Percentiles rank a stretch among this genome's conserved stretches.
These are phyloP conservation scores for Dioctria linearis DNA, from an alignment of 2,888 invertebrate species.

Conservation along the genomic window DNA sequence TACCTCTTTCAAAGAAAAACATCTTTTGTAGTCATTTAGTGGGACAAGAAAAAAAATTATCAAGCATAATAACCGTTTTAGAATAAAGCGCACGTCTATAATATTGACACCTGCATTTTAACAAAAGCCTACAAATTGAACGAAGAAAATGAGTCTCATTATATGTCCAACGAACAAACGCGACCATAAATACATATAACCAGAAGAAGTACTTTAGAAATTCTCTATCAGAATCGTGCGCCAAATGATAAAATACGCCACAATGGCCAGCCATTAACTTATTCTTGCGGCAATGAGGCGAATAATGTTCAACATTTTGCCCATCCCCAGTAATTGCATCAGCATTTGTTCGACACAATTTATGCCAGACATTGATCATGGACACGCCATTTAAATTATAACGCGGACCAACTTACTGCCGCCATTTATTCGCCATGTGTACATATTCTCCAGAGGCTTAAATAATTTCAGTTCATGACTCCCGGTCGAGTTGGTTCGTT, in stretches of 20 bases:
- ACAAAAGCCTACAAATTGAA: no score
- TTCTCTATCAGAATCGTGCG: not conserved
- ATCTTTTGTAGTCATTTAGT: no score
- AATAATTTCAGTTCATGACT: conserved; percentile 22
- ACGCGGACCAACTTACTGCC: conserved; percentile 19
- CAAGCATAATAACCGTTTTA: no score
- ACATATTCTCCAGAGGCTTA: conserved; percentile 25
- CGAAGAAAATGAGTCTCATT: no score
- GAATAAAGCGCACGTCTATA: no score
- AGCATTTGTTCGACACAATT: conserved; percentile 19
- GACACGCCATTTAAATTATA: conserved; percentile 39
- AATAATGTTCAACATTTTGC: conserved; percentile 13
- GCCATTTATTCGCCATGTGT: not conserved
- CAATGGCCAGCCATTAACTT: conserved; percentile 32
- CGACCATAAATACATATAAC: no score
- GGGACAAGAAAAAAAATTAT: no score
- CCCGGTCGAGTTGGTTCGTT: not conserved
- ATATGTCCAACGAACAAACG: no score
- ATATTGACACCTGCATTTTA: no score
- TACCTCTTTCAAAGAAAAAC: no score
- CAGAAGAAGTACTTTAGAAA: no score
- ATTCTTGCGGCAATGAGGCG: conserved; percentile 33
- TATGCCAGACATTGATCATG: conserved; percentile 44
- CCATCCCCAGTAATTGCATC: conserved; percentile 32
- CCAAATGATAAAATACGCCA: conserved; percentile 25